These are phyloP conservation scores for Notechis scutatus DNA, from an alignment of 2,113 vertebrate genomes.

Conservation along the genomic window DNA sequence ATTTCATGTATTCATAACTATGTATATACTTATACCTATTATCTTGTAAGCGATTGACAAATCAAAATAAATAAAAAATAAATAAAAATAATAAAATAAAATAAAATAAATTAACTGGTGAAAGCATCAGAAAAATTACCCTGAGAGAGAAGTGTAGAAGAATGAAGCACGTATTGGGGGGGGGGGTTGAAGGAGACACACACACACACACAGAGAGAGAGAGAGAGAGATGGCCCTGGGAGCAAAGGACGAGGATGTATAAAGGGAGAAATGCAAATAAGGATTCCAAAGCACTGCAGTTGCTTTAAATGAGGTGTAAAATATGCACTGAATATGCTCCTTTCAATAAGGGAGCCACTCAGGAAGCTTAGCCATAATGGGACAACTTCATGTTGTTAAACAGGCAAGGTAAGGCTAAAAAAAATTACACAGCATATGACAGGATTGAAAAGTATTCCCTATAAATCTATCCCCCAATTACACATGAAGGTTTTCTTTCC, in stretches of 20 bases:
- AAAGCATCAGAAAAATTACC: slow-evolving; percentile 51
- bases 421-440: background rate
- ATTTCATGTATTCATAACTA: no score
- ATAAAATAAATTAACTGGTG: slow-evolving; percentile 20
- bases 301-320: slow-evolving; percentile 35
- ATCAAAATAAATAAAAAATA: no score
- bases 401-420: slow-evolving; percentile 1
- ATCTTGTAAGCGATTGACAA: no score
- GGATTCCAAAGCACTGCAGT: background rate
- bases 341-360: slow-evolving; percentile 19
- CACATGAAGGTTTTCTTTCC: background rate
- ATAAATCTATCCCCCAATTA: background rate
- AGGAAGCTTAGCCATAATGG: background rate
- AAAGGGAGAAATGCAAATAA: slow-evolving; percentile 42
- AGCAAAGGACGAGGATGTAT: slow-evolving; percentile 24
- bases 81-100: no score
- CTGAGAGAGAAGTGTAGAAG: slow-evolving; percentile 47
- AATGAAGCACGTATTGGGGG: slow-evolving; percentile 25
- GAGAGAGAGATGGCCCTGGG: slow-evolving; percentile 16
- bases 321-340: slow-evolving; percentile 29
- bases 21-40: no score
- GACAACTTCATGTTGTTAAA: slow-evolving; percentile 17
- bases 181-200: no score
- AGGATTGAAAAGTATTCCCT: rapidly evolving
- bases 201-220: no score